A percentile compares a stretch with the other conserved stretches of the same genome.
Conservation (phyloP, 2,113 vertebrate species). For the Cichladusa arquata region DNA sequence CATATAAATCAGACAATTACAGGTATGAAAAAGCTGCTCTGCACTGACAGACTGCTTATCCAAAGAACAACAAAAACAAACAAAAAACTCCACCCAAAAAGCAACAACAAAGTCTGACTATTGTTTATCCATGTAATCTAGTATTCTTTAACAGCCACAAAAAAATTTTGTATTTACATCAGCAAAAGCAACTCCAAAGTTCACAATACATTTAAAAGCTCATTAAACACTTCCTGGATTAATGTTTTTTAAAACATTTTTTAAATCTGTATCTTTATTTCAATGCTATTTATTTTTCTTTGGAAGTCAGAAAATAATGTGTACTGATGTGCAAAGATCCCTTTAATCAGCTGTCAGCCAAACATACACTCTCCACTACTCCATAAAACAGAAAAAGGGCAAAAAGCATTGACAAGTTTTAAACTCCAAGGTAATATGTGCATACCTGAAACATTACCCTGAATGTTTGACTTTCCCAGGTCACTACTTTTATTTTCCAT, state of each 20-base stretch:
- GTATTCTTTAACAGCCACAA: not conserved
- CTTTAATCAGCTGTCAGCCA: not conserved
- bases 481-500: not conserved
- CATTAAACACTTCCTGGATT: not conserved
- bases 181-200: not conserved
- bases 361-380: not conserved
- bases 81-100: not conserved
- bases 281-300: not conserved
- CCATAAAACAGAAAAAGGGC: not conserved
- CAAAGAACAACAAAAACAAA: not conserved
- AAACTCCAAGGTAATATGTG: not conserved
- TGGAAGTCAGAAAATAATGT: not conserved
- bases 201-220: not conserved
- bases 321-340: not conserved
- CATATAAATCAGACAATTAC: not conserved
- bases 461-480: not conserved
- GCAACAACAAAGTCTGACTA: not conserved
- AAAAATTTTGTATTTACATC: not conserved
- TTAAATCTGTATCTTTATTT: not conserved
- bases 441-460: not conserved
- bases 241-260: not conserved
- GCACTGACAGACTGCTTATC: not conserved
- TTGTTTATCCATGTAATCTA: not conserved
- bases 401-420: not conserved
- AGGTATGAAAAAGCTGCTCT: not conserved